A percentile compares a stretch with the other conserved stretches of the same genome.
phyloP scores from a whole-genome alignment of 2,113 vertebrate genomes.

The Bos javanicus region DNA sequence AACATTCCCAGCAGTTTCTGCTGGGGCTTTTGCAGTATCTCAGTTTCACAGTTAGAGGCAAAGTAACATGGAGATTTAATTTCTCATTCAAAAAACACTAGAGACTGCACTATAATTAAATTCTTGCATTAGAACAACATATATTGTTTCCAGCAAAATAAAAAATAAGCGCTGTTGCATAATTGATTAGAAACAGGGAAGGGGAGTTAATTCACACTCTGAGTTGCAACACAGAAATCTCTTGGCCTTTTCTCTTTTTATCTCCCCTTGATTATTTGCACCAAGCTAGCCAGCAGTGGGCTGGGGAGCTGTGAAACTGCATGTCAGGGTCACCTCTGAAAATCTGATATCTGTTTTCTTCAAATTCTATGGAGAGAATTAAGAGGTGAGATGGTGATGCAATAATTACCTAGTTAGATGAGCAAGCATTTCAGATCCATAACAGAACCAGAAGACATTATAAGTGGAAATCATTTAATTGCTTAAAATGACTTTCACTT shows the following conservation, averaged over 20 bases:
- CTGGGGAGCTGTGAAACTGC: neutral
- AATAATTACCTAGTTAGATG: neutral
- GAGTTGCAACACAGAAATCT: neutral
- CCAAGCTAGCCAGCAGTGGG: neutral
- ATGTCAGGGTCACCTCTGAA: neutral
- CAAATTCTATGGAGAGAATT: neutral
- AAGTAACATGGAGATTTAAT: neutral
- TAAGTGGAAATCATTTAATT: neutral
- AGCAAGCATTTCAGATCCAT: neutral
- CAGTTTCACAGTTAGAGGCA: neutral
- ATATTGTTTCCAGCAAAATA: neutral
- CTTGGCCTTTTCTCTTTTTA: neutral
- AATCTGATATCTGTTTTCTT: neutral
- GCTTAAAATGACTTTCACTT: neutral
- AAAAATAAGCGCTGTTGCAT: neutral
- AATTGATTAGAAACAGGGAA: neutral
- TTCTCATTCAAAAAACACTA: slow-evolving; percentile 11
- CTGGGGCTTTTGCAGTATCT: neutral
- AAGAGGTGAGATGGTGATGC: neutral
- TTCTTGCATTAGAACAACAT: slow-evolving; percentile 3
- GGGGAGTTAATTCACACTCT: neutral
- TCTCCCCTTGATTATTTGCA: neutral
- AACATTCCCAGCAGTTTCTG: neutral
- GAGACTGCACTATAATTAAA: neutral
- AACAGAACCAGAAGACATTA: neutral